These are phyloP conservation scores for Lepilemur septentrionalis DNA, from an alignment of 2,797 vertebrate species.

Conservation along the genomic window DNA sequence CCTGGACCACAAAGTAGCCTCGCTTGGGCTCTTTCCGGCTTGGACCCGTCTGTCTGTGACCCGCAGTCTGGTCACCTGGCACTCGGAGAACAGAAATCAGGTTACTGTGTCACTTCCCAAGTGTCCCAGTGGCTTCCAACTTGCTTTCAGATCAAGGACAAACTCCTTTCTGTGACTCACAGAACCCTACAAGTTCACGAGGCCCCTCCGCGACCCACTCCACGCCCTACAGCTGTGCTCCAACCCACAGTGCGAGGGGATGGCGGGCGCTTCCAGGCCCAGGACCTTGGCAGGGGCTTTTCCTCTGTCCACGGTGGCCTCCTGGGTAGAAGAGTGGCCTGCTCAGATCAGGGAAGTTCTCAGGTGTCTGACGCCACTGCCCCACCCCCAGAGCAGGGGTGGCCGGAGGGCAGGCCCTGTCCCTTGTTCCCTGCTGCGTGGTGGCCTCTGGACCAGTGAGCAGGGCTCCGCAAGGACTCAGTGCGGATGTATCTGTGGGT, in stretches of 20 bases:
- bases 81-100: no score
- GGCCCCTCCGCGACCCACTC: fast-evolving
- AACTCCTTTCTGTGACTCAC: not conserved
- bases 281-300: not conserved
- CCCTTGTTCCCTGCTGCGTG: not conserved
- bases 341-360: not conserved
- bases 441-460: fast-evolving
- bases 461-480: no score
- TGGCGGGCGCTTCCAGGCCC: no score
- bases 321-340: no score
- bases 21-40: not conserved
- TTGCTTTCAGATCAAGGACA: no score
- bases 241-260: no score
- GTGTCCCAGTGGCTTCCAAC: not conserved
- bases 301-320: not conserved
- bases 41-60: not conserved
- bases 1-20: not conserved
- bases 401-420: not conserved
- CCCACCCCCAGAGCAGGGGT: not conserved
- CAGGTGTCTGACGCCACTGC: not conserved
- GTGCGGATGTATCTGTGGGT: fast-evolving
- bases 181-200: not conserved
- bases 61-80: no score
- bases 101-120: not conserved
- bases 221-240: not conserved